Conservation (phyloP, 37 sponge, comb jelly and placozoan species). For the Theonella swinhoei region DNA sequence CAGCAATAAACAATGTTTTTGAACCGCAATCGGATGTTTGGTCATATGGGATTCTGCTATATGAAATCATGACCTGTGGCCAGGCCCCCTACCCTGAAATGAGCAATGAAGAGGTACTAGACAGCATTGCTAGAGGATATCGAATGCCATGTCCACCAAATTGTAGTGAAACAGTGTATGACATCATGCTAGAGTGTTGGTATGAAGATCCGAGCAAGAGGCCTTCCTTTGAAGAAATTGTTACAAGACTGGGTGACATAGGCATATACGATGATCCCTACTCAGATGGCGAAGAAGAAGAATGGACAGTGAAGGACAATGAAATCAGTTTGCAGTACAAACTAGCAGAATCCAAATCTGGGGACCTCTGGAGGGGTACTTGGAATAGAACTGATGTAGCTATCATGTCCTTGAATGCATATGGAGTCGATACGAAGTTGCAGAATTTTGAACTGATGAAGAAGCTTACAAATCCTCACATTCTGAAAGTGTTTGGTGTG, state of each 20-base stretch:
- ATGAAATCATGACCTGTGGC: background rate
- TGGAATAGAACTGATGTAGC: background rate
- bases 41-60: slow-evolving; percentile 1
- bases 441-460: slow-evolving; percentile 55
- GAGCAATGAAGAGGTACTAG: background rate
- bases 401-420: background rate
- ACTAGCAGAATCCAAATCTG: background rate
- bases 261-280: background rate
- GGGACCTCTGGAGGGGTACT: background rate
- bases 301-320: background rate
- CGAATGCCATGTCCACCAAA: background rate
- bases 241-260: background rate
- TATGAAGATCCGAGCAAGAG: background rate
- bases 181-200: slow-evolving; percentile 9
- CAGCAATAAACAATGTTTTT: background rate
- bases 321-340: background rate
- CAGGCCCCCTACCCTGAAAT: background rate
- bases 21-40: background rate
- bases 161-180: background rate
- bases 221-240: slow-evolving; percentile 4
- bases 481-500: slow-evolving; percentile 56
- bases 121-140: background rate
- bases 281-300: background rate
- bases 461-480: slow-evolving; percentile 36
- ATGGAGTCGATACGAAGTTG: background rate